phyloP scores from a whole-genome alignment of 2,888 invertebrate species.

The Ptychoptera albimana region DNA sequence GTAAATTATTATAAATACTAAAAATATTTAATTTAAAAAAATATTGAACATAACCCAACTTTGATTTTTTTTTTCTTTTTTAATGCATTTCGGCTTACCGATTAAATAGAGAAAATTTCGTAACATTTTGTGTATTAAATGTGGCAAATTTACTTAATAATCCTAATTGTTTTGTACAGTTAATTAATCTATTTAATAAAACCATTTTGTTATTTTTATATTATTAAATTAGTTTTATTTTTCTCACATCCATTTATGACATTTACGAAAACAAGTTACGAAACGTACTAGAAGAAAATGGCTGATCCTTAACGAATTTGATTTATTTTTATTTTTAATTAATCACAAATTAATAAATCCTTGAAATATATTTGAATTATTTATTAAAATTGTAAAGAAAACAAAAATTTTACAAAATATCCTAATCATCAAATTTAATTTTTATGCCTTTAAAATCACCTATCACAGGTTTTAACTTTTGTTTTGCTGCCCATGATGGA shows the following conservation, averaged over 20 bases:
- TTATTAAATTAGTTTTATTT: not conserved
- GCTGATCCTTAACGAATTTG: not conserved
- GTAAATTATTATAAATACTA: not conserved
- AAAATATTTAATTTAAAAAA: not conserved
- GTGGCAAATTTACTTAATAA: not conserved
- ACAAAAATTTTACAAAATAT: not conserved
- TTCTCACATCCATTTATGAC: not conserved
- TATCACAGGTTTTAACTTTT: slow-evolving; percentile 20
- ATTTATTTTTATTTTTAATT: not conserved
- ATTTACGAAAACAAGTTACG: not conserved
- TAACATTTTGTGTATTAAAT: not conserved
- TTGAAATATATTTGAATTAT: not conserved
- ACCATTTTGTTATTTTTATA: not conserved
- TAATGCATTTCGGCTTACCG: not conserved
- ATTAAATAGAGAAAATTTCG: not conserved
- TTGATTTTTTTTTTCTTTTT: not conserved
- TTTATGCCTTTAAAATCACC: slow-evolving; percentile 21
- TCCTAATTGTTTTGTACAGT: not conserved
- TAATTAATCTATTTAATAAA: not conserved
- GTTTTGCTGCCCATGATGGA: slow-evolving; percentile 27
- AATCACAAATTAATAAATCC: not conserved
- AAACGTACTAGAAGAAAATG: not conserved
- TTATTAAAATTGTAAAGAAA: not conserved
- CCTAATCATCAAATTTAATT: slow-evolving; percentile 19
- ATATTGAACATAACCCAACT: not conserved